phyloP scores from a whole-genome alignment of 1,140 invertebrate species.

The Hyles vespertilio region DNA sequence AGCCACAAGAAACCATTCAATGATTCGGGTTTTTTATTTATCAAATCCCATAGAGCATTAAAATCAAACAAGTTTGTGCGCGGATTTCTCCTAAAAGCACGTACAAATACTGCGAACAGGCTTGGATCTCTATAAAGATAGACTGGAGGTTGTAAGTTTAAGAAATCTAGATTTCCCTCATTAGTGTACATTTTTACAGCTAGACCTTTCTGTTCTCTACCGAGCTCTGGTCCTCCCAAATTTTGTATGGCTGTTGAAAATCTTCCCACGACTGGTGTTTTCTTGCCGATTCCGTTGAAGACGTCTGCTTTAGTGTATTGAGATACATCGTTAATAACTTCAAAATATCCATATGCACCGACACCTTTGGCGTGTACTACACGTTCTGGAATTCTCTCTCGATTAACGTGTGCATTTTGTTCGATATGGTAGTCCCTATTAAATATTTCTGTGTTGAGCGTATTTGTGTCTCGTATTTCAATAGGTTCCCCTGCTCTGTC shows the following conservation, averaged over 20 bases:
- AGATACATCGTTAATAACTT: constrained; percentile 93
- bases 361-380: constrained; percentile 96
- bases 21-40: constrained; percentile 85
- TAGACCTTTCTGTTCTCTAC: constrained; percentile 81
- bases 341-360: constrained; percentile 96
- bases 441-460: constrained; percentile 70
- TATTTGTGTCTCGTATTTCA: constrained; percentile 79
- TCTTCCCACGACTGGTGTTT: constrained; percentile 80
- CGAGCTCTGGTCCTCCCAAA: constrained; percentile 86
- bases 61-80: constrained; percentile 81
- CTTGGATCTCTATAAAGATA: constrained; percentile 83
- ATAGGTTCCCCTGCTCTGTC: constrained; percentile 84
- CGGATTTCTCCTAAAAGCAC: constrained; percentile 81
- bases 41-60: constrained; percentile 93
- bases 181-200: constrained; percentile 85
- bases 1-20: constrained; percentile 88
- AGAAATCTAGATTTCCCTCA: constrained; percentile 84
- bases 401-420: constrained; percentile 89
- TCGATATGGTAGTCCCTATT: constrained; percentile 90
- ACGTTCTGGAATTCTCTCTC: constrained; percentile 94
- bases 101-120: constrained; percentile 77
- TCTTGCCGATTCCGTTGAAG: constrained; percentile 90
- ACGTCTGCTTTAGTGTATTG: constrained; percentile 90
- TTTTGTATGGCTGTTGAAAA: constrained; percentile 92
- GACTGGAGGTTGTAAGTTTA: constrained; percentile 77